Evolutionary conservation across 2,888 invertebrate species (phyloP), one percentile per base, ranked within the genome.

Genomic region (Megaustenia siamemsis): DNA sequence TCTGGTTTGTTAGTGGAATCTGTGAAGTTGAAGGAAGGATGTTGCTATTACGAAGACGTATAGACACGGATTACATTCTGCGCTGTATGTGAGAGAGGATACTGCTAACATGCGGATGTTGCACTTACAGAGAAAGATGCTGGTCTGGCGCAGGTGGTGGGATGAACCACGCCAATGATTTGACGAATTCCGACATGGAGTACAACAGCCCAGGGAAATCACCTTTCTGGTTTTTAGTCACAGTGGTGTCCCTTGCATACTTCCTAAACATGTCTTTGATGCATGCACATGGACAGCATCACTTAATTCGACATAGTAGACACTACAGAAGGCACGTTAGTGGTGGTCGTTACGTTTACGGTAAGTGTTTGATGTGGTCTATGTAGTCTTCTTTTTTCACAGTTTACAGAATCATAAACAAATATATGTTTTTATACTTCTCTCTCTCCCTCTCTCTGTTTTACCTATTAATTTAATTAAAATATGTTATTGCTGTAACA

Each of bases 201-300:
- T 79, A 79, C 43, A 79, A 40, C 66, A 79, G 79, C n/a, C 79
- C 79, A 18, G 79, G 79, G 28, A 45, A 18, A n/a, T 32, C 24
- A 28, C 24, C 66, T 6, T 40, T 78, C 18, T 60, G 63, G 63
- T 1, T 63, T 5, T 3, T 79, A 32, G 28, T 32, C 24, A 35
- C 45, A 5, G 3, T 68, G 43, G 24, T 49, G 45, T 45, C 79
- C 21, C 21, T 68, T 2, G 32, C 38, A 15, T 63, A 24, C 28
- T 32, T 66, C 18, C 6, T 66, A 66, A 43, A 45, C 66, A 6
- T 79, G 12, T 68, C 66, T 10, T 28, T 66, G 79, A 1, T 35
- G 40, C 3, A 10, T 38, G 35, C 45, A 18, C 1, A 3, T 8
- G 66, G 66, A 32, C 43, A 66, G 1, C 79, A 79, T 32, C 79